Evolutionary conservation across 2,888 invertebrate genomes (phyloP), one percentile per base, ranked within the genome.

Genomic region (Acheta domesticus): DNA sequence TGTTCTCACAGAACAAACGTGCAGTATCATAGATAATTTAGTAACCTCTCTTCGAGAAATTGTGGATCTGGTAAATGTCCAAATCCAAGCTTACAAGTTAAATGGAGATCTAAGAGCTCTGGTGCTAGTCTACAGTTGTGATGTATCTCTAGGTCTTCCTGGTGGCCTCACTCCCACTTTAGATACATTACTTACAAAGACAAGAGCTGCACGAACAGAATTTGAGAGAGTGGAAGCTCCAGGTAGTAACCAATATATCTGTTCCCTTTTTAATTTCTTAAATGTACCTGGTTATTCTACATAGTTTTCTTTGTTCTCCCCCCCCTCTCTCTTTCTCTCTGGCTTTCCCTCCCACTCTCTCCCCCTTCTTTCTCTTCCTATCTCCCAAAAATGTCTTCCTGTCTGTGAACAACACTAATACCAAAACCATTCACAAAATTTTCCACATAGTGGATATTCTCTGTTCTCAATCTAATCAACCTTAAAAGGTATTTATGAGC

Each of bases 1-100:
- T 84, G 91, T 91, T 79, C 85, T 91, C 73, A 89, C 90, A 5
- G 90, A 91, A 82, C 90, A 90, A 84, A 91, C 91, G 1, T 87
- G 90, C 82, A 88, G 89, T 73, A 88, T 91, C 83, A 89, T 92
- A 80, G 90, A 91, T 83, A 91, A 89, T 83, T 88, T 91, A 12
- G 90, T 92, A n/a, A 89, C 89, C n/a, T 89, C 91, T 8, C 86
- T 92, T 82, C 88, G 87, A 80, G 88, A 89, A 76, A 89, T 89
- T 85, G 88, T 89, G 4, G 80, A 81, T 36, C 87, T 86, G 50
- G 87, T 89, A 36, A 89, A 90, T 82, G 85, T 90, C n/a, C 86
- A 86, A 81, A 87, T 87, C 76, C 87, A 87, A 81, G 89, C 90
- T 4, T 87, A 87, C 82, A 86, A 89, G 80, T 84, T 91, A 48